Conservation (phyloP, 1,140 invertebrate genomes). For the Zaprionus tsacasi region DNA sequence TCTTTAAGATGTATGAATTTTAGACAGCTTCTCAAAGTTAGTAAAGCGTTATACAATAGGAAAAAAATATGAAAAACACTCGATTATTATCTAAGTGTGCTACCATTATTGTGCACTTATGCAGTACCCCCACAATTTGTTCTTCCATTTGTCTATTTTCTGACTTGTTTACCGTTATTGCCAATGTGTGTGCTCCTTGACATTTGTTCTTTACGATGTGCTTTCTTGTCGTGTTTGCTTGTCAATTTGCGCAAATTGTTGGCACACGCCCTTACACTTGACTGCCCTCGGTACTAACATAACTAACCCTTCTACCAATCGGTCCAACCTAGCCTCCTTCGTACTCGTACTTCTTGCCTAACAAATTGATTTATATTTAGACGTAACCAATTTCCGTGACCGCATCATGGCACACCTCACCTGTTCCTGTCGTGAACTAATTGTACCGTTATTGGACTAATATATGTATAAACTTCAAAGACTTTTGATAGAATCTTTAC, state of each 20-base stretch:
- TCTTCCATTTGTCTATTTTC: slow-evolving; percentile 1
- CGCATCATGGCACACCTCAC: slow-evolving; percentile 25
- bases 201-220: slow-evolving; percentile 28
- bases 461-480: background rate
- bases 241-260: slow-evolving; percentile 66
- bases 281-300: slow-evolving; percentile 36
- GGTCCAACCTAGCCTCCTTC: background rate
- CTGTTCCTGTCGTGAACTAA: slow-evolving; percentile 25
- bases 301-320: slow-evolving; percentile 4
- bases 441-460: slow-evolving; percentile 33
- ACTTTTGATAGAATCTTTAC: background rate
- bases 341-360: slow-evolving; percentile 1
- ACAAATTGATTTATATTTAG: slow-evolving; percentile 71
- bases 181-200: slow-evolving; percentile 24
- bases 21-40: background rate
- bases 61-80: background rate
- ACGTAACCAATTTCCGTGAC: slow-evolving; percentile 63
- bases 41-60: background rate
- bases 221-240: slow-evolving; percentile 24
- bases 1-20: background rate
- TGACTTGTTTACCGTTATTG: slow-evolving; percentile 44
- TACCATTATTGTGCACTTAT: background rate
- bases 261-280: slow-evolving; percentile 60
- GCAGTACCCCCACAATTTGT: background rate
- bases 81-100: background rate